Evolutionary conservation across 2,113 vertebrate species (phyloP).

Genomic region (Apistogramma diplotaenia): DNA sequence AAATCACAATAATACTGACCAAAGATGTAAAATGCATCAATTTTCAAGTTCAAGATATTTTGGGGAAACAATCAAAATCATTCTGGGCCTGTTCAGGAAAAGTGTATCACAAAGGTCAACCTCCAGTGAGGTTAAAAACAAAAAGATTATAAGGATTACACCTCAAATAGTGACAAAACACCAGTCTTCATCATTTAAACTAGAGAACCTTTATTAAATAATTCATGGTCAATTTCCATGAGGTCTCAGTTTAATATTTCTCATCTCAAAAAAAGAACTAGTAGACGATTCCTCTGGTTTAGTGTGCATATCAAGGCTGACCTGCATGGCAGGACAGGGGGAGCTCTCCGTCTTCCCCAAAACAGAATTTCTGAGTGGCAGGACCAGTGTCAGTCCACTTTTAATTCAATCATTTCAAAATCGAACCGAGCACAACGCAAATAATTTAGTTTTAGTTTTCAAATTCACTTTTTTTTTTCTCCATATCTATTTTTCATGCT

Average conservation of each 20-base stretch:
- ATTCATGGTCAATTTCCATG: conserved; percentile 71
- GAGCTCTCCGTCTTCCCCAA: conserved; percentile 48
- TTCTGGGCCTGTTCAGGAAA: neutral
- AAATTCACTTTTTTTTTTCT: neutral
- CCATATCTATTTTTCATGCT: neutral
- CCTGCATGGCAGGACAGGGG: conserved; percentile 74
- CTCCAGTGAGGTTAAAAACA: neutral
- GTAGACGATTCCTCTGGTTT: conserved; percentile 56
- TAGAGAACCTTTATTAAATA: conserved; percentile 78
- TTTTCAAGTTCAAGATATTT: neutral
- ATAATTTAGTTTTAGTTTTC: neutral
- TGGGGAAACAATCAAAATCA: neutral
- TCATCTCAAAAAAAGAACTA: conserved; percentile 62
- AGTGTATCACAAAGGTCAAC: neutral
- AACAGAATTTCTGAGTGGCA: conserved; percentile 49
- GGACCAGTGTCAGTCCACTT: conserved; percentile 42
- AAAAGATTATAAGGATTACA: neutral
- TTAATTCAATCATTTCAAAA: conserved; percentile 30
- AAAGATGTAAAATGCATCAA: neutral
- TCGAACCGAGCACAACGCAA: neutral
- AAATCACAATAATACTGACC: neutral
- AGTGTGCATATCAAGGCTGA: conserved; percentile 72
- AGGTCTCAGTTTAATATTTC: conserved; percentile 66
- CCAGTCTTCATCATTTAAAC: conserved; percentile 56
- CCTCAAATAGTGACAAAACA: conserved; percentile 28